These are phyloP conservation scores for Camponotus vicinus DNA, from an alignment of 1,140 invertebrate genomes.

Conservation along the genomic window DNA sequence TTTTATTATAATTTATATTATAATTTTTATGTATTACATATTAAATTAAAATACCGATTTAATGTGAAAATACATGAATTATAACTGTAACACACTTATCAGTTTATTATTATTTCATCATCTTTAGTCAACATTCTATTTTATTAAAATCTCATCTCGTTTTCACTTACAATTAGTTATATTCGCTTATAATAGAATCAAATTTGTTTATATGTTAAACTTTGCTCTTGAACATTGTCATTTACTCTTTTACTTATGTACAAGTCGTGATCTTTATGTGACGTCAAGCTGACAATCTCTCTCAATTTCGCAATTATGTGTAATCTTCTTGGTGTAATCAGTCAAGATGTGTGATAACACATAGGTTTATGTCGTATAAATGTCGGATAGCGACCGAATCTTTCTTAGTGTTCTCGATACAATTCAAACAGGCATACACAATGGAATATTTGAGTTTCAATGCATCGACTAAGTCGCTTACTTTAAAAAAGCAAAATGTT, in stretches of 20 bases:
- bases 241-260: constrained; percentile 10
- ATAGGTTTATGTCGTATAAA: constrained; percentile 13
- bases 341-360: not conserved
- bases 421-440: not conserved
- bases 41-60: no score
- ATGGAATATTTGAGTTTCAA: constrained; percentile 90
- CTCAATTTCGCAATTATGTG: not conserved
- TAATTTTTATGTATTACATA: no score
- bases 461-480: constrained; percentile 83
- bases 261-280: not conserved
- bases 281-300: not conserved
- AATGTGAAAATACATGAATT: no score
- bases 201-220: not conserved
- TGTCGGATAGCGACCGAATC: not conserved
- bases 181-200: no score
- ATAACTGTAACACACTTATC: no score
- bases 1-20: no score
- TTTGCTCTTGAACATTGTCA: not conserved
- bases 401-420: constrained; percentile 1
- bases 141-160: no score
- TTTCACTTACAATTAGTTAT: no score
- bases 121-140: no score
- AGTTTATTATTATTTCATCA: no score
- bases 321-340: not conserved
- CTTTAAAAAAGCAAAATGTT: constrained; percentile 84